Evolutionary conservation across 1,140 invertebrate species (phyloP), one percentile per base, ranked within the genome.

Genomic region (Calliphora vicina): DNA sequence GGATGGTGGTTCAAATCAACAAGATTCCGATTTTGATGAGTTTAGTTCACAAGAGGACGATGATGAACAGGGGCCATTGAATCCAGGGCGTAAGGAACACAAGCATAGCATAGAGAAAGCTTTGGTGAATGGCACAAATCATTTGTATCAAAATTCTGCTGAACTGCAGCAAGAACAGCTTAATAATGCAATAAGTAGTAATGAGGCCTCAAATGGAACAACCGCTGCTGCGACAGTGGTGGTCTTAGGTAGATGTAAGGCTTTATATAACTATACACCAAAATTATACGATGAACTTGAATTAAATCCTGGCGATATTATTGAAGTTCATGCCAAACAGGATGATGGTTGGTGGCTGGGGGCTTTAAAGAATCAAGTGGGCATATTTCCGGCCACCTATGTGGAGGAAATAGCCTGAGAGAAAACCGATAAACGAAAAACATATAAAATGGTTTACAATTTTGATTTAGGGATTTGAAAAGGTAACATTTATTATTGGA

Each of bases 301-400:
- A 73, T 92, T 98, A 73, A 93, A 92, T 87, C 94, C 95, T 87
- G 97, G 97, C 85, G 97, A 98, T 89, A 91, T 97, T 13, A 96
- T 98, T 85, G 95, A 95, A 83, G 95, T 98, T 29, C 96, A 96
- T 90, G 95, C 96, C 86, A 97, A 98, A 88, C 96, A 97, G 88
- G 94, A 95, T n/a, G 96, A 97, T 88, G 97, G 97, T 8, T 98
- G 97, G 97, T 98, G 97, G 97, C 94, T 97, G 80, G 97, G 97
- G 12, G 96, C 97, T 85, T 93, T 97, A 72, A 94, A 95, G 83
- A 97, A 97, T 35, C 92, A 93, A 81, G 94, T 96, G 80, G 97
- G 97, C 29, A 97, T 97, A 84, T 98, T 98, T 87, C 97, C 97
- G 1, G 97, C 97, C 1, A 97, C 97, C 5, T 98, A 98, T 87